Conservation (phyloP, 2,888 invertebrate genomes). For the Dynastes tityus region DNA sequence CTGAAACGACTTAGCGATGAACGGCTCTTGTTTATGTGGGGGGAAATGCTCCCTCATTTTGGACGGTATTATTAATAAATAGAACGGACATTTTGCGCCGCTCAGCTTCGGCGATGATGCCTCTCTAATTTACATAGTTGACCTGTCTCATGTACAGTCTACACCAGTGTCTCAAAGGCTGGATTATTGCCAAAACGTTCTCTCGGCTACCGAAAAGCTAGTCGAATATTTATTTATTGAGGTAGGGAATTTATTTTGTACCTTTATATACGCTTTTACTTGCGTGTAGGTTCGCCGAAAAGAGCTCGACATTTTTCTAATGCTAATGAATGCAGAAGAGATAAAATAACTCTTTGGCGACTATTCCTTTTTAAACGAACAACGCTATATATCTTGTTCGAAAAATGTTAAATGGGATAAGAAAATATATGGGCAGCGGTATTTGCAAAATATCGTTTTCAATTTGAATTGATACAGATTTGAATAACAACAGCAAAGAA, state of each 20-base stretch:
- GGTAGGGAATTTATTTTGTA: constrained; percentile 32
- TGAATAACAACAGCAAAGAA: no score
- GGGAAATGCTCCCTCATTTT: constrained; percentile 27
- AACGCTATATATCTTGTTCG: constrained; percentile 18
- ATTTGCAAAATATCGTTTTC: not conserved
- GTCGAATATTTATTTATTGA: constrained; percentile 42
- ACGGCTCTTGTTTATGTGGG: not conserved
- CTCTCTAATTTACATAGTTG: constrained; percentile 45
- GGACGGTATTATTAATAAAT: constrained; percentile 42
- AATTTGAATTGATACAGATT: no score
- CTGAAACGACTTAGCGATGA: constrained; percentile 15
- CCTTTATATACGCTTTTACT: not conserved
- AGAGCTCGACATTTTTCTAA: constrained; percentile 27
- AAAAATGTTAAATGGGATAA: constrained; percentile 10
- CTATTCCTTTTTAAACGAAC: constrained; percentile 9
- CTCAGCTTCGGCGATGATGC: constrained; percentile 29
- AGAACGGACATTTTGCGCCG: constrained; percentile 26
- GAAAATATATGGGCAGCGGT: not conserved
- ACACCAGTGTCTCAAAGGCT: constrained; percentile 10
- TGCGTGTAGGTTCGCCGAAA: constrained; percentile 14
- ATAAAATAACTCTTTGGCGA: constrained; percentile 5
- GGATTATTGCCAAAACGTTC: constrained; percentile 38
- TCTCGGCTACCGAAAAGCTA: constrained; percentile 23
- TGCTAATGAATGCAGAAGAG: constrained; percentile 26
- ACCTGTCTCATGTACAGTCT: constrained; percentile 35